Percentiles rank a stretch among this genome's conserved stretches.
Evolutionary conservation across 2,797 vertebrate species (phyloP).

Genomic region (Dicrostonyx torquatus): DNA sequence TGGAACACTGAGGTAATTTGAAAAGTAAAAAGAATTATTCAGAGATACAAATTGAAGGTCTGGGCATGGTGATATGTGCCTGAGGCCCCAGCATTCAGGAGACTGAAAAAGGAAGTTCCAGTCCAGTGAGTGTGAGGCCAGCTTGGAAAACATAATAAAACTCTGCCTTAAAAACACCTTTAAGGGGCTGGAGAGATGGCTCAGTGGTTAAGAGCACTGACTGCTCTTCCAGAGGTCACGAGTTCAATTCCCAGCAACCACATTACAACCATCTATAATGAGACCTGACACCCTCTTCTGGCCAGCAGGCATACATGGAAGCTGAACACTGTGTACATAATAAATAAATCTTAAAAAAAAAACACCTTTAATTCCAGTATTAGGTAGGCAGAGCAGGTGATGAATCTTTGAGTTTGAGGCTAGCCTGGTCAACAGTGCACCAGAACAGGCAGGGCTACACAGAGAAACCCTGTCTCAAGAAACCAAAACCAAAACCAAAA

Average conservation of each 20-base stretch:
- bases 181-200: background rate
- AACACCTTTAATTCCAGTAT: background rate
- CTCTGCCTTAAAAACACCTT: background rate
- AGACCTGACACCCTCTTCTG: too few species aligned
- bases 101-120: background rate
- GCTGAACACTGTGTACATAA: too few species aligned
- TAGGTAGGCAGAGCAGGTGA: background rate
- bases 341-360: background rate
- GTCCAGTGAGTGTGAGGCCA: background rate
- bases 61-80: background rate
- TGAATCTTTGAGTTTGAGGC: background rate
- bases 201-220: too few species aligned
- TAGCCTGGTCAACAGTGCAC: background rate
- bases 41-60: background rate
- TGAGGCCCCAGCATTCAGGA: background rate
- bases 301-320: too few species aligned
- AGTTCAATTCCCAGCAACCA: too few species aligned
- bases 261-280: too few species aligned
- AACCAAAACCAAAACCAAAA: too few species aligned
- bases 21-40: constrained; percentile 29
- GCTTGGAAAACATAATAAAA: background rate
- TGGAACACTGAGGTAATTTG: background rate
- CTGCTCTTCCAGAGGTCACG: too few species aligned
- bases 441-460: too few species aligned
- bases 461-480: too few species aligned